Evolutionary conservation across 37 sponge, comb jelly and placozoan species (phyloP).

Genomic region (Oopsacas minuta): DNA sequence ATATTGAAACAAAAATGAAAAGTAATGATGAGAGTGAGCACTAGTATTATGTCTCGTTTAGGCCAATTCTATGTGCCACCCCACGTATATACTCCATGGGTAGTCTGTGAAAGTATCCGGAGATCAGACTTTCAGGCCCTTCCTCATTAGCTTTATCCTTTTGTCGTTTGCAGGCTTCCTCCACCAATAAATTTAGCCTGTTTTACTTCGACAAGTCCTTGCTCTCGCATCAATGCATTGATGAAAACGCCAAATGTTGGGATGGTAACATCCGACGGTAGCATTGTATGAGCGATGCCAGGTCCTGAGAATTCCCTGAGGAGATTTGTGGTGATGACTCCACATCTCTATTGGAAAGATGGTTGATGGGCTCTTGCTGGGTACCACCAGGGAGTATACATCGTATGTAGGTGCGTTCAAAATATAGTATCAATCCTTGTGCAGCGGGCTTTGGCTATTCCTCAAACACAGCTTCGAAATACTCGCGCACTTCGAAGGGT

Average conservation of each 20-base stretch:
- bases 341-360: constrained; percentile 7
- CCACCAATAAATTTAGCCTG: constrained; percentile 9
- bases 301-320: not conserved
- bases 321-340: not conserved
- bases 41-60: not conserved
- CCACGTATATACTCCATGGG: not conserved
- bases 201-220: not conserved
- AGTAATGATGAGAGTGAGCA: not conserved
- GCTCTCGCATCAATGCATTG: not conserved
- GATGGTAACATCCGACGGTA: not conserved
- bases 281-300: constrained; percentile 19
- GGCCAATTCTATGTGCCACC: not conserved
- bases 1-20: not conserved
- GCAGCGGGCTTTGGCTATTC: not conserved
- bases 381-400: not conserved
- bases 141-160: constrained; percentile 13
- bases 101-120: not conserved
- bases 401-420: not conserved
- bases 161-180: not conserved
- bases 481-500: not conserved
- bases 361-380: not conserved
- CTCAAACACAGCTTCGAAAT: not conserved
- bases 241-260: constrained; percentile 16
- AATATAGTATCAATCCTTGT: not conserved
- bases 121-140: constrained; percentile 1